Evolutionary conservation across 64 coral and sea anemone species (phyloP).

Genomic region (Orbicella faveolata): DNA sequence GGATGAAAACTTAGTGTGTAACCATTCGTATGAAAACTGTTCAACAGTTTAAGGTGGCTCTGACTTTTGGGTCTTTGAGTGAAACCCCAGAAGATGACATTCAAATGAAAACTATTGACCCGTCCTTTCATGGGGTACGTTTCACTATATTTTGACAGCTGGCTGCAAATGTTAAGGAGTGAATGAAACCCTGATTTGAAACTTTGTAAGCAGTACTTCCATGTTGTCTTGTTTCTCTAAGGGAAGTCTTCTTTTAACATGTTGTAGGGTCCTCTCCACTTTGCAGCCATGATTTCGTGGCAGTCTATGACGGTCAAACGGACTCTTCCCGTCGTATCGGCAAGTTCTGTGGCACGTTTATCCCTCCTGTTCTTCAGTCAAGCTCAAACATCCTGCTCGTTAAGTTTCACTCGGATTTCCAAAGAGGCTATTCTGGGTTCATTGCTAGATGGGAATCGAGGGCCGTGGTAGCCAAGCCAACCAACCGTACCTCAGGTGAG

Average conservation of each 20-base stretch:
- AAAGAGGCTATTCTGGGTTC: constrained; percentile 45
- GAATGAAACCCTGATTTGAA: too few relatives aligned
- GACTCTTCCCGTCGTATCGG: constrained; percentile 44
- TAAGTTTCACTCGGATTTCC: constrained; percentile 37
- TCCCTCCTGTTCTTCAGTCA: constrained; percentile 21
- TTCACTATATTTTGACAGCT: too few relatives aligned
- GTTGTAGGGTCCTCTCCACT: background rate
- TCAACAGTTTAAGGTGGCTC: too few relatives aligned
- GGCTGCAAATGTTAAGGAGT: too few relatives aligned
- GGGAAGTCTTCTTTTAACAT: background rate
- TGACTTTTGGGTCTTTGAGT: too few relatives aligned
- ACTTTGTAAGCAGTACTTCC: too few relatives aligned
- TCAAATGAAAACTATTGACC: too few relatives aligned
- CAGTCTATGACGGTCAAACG: constrained; percentile 44
- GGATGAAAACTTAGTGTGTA: too few relatives aligned
- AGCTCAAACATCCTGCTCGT: constrained; percentile 41
- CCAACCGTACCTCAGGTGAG: background rate
- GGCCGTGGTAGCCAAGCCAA: background rate
- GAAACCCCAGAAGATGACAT: too few relatives aligned
- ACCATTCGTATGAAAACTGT: too few relatives aligned
- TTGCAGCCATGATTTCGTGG: constrained; percentile 37
- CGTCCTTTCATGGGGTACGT: too few relatives aligned
- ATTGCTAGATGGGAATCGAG: constrained; percentile 24
- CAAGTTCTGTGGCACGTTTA: constrained; percentile 47
- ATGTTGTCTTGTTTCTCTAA: too few relatives aligned